Base-by-base conservation (phyloP, 2,888 invertebrate genomes). In the Drepanosiphum platanoidis region DNA sequence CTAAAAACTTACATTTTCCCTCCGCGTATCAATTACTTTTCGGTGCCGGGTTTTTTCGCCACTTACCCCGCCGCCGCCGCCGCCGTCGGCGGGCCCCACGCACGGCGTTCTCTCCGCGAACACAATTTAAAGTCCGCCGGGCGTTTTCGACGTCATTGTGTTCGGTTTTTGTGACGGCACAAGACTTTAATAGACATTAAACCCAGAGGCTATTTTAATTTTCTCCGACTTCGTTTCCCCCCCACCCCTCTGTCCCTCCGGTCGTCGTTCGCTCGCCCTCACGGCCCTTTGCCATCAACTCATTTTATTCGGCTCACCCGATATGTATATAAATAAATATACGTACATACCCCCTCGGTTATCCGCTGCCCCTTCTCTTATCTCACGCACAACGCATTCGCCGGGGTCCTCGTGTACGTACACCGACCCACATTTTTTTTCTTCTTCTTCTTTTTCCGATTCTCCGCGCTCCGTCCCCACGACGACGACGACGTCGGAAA, bases 171-270 rank as follows among this genome's bases (percentile, higher is more conserved):
- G 83, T 75, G 83, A 84, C 83, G 83, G 83, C 83, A 75, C 83
- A 46, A 84, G 83, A 84, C 83, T 84, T 84, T 84, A 84, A 84
- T 84, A 84, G 83, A 84, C 83, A 84, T 84, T 84, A 84, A 84
- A 75, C 83, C 83, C 83, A 84, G 83, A 75, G 83, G 83, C 83
- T 84, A 84, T 84, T 84, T 84, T 84, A 84, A 84, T 84, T 84
- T 84, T 84, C 83, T 84, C 75, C 75, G 72, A 46, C 72, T 83
- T 66, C 74, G 11, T 84, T 42, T 27, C 7, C 22, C 52, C 22
- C 32, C n/a, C 1, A 39, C 3, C 64, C 4, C 1, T 5, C 36
- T 30, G 4, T 7, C 82, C 30, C 39, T 27, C 11, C 22, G 3
- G 3, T 3, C 22, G 22, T 15, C 30, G 32, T 4, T 13, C 61